These are phyloP conservation scores for Drosophila acutilabella DNA, from an alignment of 2,888 invertebrate genomes.

Conservation along the genomic window DNA sequence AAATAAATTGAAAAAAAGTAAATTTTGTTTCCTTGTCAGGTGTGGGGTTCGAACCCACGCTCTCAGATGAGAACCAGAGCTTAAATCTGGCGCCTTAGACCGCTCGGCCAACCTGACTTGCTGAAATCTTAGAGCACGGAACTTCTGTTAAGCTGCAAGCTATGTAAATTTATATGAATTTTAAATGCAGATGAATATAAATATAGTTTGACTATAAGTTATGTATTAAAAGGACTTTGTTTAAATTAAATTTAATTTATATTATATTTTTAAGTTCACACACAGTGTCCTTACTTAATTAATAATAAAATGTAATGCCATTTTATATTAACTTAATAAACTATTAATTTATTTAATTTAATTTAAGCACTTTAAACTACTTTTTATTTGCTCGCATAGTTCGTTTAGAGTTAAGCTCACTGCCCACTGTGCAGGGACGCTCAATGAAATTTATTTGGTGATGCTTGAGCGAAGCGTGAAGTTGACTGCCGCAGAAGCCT, in stretches of 20 bases:
- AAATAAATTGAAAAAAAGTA: background rate
- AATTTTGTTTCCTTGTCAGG: background rate
- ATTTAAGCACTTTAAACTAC: background rate
- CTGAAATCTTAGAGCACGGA: background rate
- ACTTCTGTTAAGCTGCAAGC: background rate
- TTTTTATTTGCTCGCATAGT: background rate
- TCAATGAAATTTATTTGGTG: constrained; percentile 84
- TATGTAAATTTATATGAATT: background rate
- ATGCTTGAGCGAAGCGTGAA: constrained; percentile 83
- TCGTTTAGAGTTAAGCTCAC: background rate
- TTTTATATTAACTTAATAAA: too few relatives aligned
- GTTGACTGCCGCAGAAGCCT: constrained; percentile 79
- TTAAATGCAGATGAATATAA: background rate
- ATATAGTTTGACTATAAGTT: background rate
- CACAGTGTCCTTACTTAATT: too few relatives aligned
- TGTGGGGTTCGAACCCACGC: constrained; percentile 26
- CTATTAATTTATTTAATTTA: too few relatives aligned
- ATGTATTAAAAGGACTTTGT: too few relatives aligned
- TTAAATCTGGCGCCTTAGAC: constrained; percentile 22
- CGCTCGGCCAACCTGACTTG: constrained; percentile 24
- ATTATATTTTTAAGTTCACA: too few relatives aligned
- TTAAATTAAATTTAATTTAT: too few relatives aligned
- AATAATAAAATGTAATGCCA: too few relatives aligned
- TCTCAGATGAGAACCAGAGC: constrained; percentile 17
- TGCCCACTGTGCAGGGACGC: constrained; percentile 71